Percentiles rank a stretch among this genome's conserved stretches.
Evolutionary conservation across 2,888 invertebrate genomes (phyloP).

Genomic region (Petrolisthes manimaculis): DNA sequence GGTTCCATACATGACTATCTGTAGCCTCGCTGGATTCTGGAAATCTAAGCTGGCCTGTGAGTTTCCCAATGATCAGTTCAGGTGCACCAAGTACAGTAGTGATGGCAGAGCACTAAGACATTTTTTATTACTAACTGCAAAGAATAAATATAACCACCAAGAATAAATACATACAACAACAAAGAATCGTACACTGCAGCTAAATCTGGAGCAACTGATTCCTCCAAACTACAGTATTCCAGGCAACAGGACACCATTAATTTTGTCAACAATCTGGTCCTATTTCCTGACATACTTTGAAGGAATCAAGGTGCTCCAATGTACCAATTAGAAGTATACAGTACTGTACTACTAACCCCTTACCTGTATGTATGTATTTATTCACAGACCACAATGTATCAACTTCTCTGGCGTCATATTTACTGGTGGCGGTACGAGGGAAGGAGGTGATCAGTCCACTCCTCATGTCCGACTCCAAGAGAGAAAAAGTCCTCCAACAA

Average conservation of each 20-base stretch:
- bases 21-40: slow-evolving; percentile 47
- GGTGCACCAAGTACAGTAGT: no score
- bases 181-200: no score
- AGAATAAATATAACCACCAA: neutral
- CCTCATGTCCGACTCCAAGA: slow-evolving; percentile 15
- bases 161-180: neutral
- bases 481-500: slow-evolving; percentile 3
- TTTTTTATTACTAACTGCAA: neutral
- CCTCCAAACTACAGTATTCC: no score
- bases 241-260: no score
- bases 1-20: slow-evolving; percentile 50
- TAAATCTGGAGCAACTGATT: no score
- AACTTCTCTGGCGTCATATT: slow-evolving; percentile 51
- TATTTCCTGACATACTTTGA: no score
- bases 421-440: slow-evolving; percentile 47
- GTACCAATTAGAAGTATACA: no score
- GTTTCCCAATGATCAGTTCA: neutral
- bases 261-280: no score
- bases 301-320: no score
- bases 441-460: slow-evolving; percentile 33
- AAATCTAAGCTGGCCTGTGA: slow-evolving; percentile 46
- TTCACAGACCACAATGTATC: slow-evolving; percentile 43
- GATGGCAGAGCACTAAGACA: neutral
- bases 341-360: no score
- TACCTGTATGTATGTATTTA: neutral